Conservation (phyloP, 2,888 invertebrate genomes). For the Pseudococcus viburni region DNA sequence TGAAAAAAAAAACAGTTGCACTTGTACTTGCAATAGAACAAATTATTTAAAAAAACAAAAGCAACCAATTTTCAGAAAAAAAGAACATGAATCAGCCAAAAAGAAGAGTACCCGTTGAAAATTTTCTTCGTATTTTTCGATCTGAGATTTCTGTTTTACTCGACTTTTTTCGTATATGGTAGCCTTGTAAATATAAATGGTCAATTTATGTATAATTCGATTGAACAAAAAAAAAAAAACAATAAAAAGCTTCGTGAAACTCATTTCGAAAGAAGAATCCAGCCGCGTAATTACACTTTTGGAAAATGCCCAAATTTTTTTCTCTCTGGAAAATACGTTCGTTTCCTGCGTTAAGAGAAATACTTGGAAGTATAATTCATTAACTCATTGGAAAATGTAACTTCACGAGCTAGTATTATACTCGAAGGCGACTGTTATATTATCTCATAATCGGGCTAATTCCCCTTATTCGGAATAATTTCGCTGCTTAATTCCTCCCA, state of each 20-base stretch:
- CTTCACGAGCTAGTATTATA: neutral
- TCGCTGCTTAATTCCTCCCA: no score
- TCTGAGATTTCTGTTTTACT: no score
- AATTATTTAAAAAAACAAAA: no score
- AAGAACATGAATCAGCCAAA: no score
- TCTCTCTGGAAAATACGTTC: neutral
- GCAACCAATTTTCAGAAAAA: no score
- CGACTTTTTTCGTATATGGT: no score
- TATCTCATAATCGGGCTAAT: neutral
- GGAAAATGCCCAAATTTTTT: conserved; percentile 2
- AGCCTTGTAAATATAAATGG: neutral
- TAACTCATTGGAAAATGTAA: neutral
- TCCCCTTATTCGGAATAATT: no score
- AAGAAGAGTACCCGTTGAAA: no score
- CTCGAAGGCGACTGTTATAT: neutral
- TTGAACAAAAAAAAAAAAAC: neutral
- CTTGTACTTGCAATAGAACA: no score
- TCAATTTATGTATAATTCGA: neutral
- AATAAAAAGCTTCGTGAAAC: neutral
- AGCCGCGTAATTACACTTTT: neutral
- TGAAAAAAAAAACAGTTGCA: no score
- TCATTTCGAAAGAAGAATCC: neutral
- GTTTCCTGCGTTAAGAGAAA: neutral
- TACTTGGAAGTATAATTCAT: conserved; percentile 8
- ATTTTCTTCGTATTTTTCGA: no score